Conservation (phyloP, 92 coral and sea anemone genomes). For the Porites rus region DNA sequence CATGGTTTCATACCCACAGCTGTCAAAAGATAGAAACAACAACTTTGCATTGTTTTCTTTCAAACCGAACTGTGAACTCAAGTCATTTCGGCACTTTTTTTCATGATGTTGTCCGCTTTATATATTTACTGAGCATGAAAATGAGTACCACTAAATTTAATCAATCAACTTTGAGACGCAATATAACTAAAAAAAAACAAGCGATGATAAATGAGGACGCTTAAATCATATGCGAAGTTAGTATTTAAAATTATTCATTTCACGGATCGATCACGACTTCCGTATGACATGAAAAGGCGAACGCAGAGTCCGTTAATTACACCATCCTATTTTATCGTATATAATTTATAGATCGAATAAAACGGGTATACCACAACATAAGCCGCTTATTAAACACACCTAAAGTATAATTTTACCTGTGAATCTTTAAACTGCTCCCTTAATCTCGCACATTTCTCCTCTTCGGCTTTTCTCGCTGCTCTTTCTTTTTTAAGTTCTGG, state of each 20-base stretch:
- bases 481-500: slow-evolving; percentile 98
- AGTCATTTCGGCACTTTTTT: slow-evolving; percentile 15
- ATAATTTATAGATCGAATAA: neutral
- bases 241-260: neutral
- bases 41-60: neutral
- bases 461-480: slow-evolving; percentile 92
- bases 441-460: slow-evolving; percentile 78
- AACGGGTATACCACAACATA: neutral
- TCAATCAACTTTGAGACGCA: slow-evolving; percentile 19
- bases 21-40: slow-evolving; percentile 18
- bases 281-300: slow-evolving; percentile 13
- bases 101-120: neutral
- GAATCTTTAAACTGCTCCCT: slow-evolving; percentile 93
- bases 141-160: slow-evolving; percentile 30
- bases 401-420: slow-evolving; percentile 71
- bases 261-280: slow-evolving; percentile 13
- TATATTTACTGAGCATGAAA: neutral
- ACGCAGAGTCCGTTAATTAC: slow-evolving; percentile 1
- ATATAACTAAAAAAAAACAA: neutral
- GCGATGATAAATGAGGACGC: no score
- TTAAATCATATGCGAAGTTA: neutral
- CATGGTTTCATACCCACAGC: slow-evolving; percentile 15
- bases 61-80: neutral
- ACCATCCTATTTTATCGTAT: neutral
- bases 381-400: neutral